These are phyloP conservation scores for Halcyon leucocephala DNA, from an alignment of 2,797 vertebrate species.

Conservation along the genomic window DNA sequence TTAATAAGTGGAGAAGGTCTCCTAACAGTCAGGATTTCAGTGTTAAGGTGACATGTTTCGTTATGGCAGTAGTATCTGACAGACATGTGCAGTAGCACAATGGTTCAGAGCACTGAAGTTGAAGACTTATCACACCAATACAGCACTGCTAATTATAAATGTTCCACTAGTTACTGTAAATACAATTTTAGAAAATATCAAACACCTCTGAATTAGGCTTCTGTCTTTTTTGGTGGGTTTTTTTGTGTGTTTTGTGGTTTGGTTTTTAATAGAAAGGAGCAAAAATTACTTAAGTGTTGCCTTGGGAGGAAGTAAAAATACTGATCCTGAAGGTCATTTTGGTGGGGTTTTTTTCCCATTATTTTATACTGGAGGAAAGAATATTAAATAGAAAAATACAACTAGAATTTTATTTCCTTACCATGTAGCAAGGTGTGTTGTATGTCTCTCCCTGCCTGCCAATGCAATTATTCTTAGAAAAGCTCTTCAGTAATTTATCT, in stretches of 20 bases:
- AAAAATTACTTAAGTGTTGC: neutral
- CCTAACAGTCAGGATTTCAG: neutral
- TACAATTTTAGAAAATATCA: neutral
- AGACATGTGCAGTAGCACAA: neutral
- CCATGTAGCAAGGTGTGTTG: neutral
- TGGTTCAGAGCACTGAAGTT: neutral
- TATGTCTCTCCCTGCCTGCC: neutral
- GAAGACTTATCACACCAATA: neutral
- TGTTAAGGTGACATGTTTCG: neutral
- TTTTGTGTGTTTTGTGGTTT: no score
- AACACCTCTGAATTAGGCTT: neutral
- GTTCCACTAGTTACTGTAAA: neutral
- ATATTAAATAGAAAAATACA: neutral
- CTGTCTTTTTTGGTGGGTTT: neutral
- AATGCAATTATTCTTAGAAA: neutral
- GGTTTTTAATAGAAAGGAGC: neutral
- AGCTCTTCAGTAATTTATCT: neutral
- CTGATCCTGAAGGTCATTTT: neutral
- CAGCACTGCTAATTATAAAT: neutral
- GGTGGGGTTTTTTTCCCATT: neutral
- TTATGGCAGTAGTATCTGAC: neutral
- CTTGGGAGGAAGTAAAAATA: slow-evolving; percentile 23
- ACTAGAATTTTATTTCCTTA: neutral
- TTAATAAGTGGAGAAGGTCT: neutral
- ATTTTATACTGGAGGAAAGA: neutral